phyloP scores from a whole-genome alignment of 2,888 invertebrate genomes.

The Lithophane socia region DNA sequence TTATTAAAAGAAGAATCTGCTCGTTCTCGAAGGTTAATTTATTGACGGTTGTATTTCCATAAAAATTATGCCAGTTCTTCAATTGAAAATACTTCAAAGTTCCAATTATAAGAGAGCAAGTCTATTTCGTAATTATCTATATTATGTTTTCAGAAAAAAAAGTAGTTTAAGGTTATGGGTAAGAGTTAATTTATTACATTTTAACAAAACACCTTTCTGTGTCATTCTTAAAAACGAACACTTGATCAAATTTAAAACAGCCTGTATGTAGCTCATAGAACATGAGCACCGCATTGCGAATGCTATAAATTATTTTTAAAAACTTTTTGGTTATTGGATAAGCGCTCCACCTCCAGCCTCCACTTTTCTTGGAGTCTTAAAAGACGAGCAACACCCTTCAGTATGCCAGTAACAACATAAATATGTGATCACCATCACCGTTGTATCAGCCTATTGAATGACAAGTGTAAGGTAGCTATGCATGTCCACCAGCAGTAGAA shows the following conservation, averaged over 20 bases:
- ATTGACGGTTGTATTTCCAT: not conserved
- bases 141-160: slow-evolving; percentile 60
- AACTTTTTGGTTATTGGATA: not conserved
- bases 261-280: not conserved
- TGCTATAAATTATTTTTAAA: not conserved
- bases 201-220: not conserved
- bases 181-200: slow-evolving; percentile 46
- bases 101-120: slow-evolving; percentile 10
- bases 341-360: too few relatives aligned
- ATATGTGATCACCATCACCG: not conserved
- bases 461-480: not conserved
- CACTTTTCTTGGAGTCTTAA: not conserved
- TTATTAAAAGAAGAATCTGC: too few relatives aligned
- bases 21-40: not conserved
- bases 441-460: not conserved
- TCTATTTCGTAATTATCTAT: slow-evolving; percentile 20
- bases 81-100: slow-evolving; percentile 12
- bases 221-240: not conserved
- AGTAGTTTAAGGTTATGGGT: slow-evolving; percentile 76
- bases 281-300: not conserved
- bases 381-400: not conserved
- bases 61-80: slow-evolving; percentile 45
- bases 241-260: not conserved
- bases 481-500: not conserved
- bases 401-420: not conserved